A percentile compares a stretch with the other conserved stretches of the same genome.
These are phyloP conservation scores for Diarsia rubi DNA, from an alignment of 2,888 invertebrate genomes.

Conservation along the genomic window DNA sequence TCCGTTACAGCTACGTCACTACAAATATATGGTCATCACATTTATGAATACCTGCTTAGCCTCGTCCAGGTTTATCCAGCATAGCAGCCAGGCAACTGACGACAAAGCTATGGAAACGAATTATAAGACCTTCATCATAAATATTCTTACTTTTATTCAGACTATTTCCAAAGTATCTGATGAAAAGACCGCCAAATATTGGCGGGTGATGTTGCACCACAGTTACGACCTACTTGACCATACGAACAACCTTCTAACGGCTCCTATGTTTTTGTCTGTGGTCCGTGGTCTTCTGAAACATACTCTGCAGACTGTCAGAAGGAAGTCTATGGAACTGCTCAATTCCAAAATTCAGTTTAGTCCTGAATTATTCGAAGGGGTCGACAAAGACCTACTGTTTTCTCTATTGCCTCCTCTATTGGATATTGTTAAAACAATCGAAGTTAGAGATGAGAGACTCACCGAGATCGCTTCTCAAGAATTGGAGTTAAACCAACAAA, in stretches of 20 bases:
- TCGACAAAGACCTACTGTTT: conserved; percentile 88
- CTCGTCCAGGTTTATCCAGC: conserved; percentile 93
- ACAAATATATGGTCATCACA: conserved; percentile 95
- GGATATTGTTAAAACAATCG: conserved; percentile 90
- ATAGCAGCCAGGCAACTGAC: conserved; percentile 90
- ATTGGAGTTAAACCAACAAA: conserved; percentile 94
- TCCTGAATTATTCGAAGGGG: conserved; percentile 91
- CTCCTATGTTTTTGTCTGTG: conserved; percentile 95
- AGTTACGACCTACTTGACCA: conserved; percentile 95
- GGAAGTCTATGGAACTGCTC: conserved; percentile 96
- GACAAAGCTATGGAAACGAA: conserved; percentile 89
- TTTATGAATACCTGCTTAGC: conserved; percentile 94
- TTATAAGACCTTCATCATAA: conserved; percentile 93
- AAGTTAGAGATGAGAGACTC: conserved; percentile 78
- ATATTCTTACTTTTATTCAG: conserved; percentile 93
- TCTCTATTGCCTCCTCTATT: conserved; percentile 92
- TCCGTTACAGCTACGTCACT: conserved; percentile 95
- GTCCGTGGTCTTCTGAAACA: conserved; percentile 94
- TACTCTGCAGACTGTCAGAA: conserved; percentile 93
- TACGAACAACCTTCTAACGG: conserved; percentile 94
- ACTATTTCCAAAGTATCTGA: conserved; percentile 92
- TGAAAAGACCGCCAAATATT: conserved; percentile 93
- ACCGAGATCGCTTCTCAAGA: conserved; percentile 89
- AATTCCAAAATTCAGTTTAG: conserved; percentile 95
- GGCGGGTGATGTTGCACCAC: conserved; percentile 95